phyloP scores from a whole-genome alignment of 2,797 vertebrate genomes.

The Manis pentadactyla region DNA sequence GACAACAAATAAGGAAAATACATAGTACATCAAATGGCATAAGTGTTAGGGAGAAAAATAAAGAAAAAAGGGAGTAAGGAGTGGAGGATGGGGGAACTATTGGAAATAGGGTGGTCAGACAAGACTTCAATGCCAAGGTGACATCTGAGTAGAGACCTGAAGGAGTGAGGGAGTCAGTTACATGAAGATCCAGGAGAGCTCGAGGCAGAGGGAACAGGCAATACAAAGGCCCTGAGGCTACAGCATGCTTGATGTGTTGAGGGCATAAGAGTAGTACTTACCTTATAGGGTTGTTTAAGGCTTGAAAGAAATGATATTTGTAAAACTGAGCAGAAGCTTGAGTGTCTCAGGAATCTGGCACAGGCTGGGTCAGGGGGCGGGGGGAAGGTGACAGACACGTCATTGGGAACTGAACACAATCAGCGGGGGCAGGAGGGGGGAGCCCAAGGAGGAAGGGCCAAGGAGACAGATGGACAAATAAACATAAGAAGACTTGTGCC shows the following conservation, averaged over 20 bases:
- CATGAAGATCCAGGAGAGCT: neutral
- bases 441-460: conserved; percentile 68
- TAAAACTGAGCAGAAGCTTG: conserved; percentile 35
- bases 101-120: neutral
- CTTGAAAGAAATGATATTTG: neutral
- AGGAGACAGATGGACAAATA: conserved; percentile 78
- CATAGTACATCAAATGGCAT: neutral
- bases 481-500: conserved; percentile 74
- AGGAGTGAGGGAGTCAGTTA: neutral
- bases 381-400: conserved; percentile 73
- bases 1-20: neutral
- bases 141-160: neutral
- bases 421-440: conserved; percentile 50
- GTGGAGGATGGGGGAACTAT: neutral
- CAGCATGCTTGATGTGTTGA: no score
- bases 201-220: neutral
- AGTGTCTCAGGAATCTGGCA: conserved; percentile 56
- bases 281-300: neutral
- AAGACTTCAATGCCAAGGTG: neutral
- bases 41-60: neutral
- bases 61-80: neutral
- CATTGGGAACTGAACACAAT: conserved; percentile 55
- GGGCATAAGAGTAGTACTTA: neutral
- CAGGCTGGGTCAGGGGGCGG: neutral
- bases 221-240: conserved; percentile 33